Evolutionary conservation across 2,797 vertebrate genomes (phyloP), one percentile per base, ranked within the genome.

Genomic region (Sebastes minor): DNA sequence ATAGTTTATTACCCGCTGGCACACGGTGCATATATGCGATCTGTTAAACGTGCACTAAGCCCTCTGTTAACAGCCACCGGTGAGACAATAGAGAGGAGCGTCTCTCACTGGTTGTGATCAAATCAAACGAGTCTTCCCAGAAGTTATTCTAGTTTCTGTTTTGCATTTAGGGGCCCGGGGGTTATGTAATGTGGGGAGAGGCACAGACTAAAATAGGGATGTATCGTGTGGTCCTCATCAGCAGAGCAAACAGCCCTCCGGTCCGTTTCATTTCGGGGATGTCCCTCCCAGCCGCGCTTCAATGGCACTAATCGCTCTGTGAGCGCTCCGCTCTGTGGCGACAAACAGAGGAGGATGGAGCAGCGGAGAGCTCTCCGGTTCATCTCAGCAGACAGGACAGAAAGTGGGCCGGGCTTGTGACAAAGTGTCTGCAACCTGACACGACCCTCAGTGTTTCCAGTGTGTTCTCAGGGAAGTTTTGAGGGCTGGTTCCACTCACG

Each of bases 331-430:
- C 71, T 55, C 65, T 60, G 8, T 57, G 57, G 52, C 60, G 66
- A 73, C 65, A 13, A 13, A 2, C 57, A 8, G 75, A 67, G 82
- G 30, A 49, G 68, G 71, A 86, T 73, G 83, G 72, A 73, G 78
- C 79, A 6, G 78, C 56, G 10, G 18, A 12, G 75, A 22, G 56
- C 30, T 38, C 55, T 22, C 30, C 57, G 9, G 9, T 8, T 61
- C 70, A 57, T 62, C 83, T 57, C 68, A 5, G 49, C n/a, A 35
- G 67, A 73, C 78, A 42, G 66, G 82, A 81, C 76, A 71, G 42
- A 42, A 84, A 92, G 88, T 88, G 94, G 95, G 95, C 85, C 23
- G 95, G 94, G 89, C 94, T 72, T 88, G 80, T 71, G 82, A 86
- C 85, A 82, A 59, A 80, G 74, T 73, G 38, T 71, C 81, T 93